Base-by-base conservation (phyloP, 2,888 invertebrate genomes). In the Microplitis manilae region DNA sequence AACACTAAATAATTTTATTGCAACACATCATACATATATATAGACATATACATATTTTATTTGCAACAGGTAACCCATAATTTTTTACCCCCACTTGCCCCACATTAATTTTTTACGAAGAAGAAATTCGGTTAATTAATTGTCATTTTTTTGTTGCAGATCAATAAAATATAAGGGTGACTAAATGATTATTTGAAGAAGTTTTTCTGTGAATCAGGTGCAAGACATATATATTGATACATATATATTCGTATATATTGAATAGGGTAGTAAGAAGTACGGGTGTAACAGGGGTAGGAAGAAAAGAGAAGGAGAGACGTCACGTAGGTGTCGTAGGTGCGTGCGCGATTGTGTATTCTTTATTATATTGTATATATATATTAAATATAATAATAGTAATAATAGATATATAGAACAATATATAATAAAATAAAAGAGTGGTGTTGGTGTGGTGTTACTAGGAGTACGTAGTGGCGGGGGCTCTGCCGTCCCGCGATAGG, bases 401-500 rank as follows among this genome's bases (percentile, higher is more conserved):
- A 15, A 30, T 50, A 38, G 15, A 41, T 68, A 30, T 6, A 15
- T 40, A 41, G 17, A 38, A 62, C 15, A 64, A 41, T 69, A 41
- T n/a, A 60, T 62, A 41, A 50, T 30, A 30, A 15, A 20, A 68
- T 39, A 13, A 41, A 5, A 64, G 40, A 60, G 68, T 77, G 20
- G 75, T 76, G 78, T 64, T 72, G 72, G 61, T 59, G 64, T 60
- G 61, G 73, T 69, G 76, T 38, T 50, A 50, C 50, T 50, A 50
- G 50, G 68, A 73, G 71, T 64, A 50, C 73, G 76, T 67, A 74
- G 81, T 78, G 79, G 80, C 77, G 81, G 80, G 78, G 76, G 80
- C 78, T 77, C 78, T 73, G 79, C 78, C 79, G 78, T 78, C 79
- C 81, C 81, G 82, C 79, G 78, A 76, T 80, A 78, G 73, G 80